Evolutionary conservation across 2,113 vertebrate genomes (phyloP), one percentile per base, ranked within the genome.

Genomic region (Malurus melanocephalus): DNA sequence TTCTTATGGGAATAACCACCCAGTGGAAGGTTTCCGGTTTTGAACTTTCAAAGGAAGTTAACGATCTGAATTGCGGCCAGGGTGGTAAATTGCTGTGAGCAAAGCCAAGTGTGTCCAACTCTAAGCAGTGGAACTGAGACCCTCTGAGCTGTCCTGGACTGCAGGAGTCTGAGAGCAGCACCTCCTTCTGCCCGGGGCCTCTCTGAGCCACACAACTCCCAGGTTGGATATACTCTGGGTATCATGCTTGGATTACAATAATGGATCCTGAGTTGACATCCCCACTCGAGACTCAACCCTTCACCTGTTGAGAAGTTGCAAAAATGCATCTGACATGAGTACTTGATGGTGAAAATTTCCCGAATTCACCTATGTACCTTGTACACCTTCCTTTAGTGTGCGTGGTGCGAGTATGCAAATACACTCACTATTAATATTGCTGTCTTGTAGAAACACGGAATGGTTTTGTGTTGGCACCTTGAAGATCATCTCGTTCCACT

Each of bases 91-190:
- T 19, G 10, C 10, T 11, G 3, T 65, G 16, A 38, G 4, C 27
- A 65, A 59, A 77, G 38, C 18, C 28, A 11, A 9, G 12, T 51
- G 10, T 57, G 13, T 23, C 23, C 28, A 27, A 15, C 38, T 66
- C 28, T 28, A 3, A 59, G 27, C 60, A 59, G 10, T 19, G 26
- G 10, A 32, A 4, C 40, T 38, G 33, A 26, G 38, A 45, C 13
- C 16, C 23, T 40, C 24, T 14, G 52, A 10, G n/a, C 53, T 24
- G 28, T 66, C 15, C 45, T 46, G 35, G 33, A 21, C 42, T 24
- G 9, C 30, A 22, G 30, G 0, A 0, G 10, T 33, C 57, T 64
- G 74, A 49, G 74, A 35, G 2, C 74, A 56, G 56, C 57, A 35
- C 16, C 2, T 42, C 24, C 33, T 30, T 17, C 7, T 40, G 27